A percentile compares a stretch with the other conserved stretches of the same genome.
Conservation (phyloP, 2,888 invertebrate genomes). For the Terebella lapidaria region DNA sequence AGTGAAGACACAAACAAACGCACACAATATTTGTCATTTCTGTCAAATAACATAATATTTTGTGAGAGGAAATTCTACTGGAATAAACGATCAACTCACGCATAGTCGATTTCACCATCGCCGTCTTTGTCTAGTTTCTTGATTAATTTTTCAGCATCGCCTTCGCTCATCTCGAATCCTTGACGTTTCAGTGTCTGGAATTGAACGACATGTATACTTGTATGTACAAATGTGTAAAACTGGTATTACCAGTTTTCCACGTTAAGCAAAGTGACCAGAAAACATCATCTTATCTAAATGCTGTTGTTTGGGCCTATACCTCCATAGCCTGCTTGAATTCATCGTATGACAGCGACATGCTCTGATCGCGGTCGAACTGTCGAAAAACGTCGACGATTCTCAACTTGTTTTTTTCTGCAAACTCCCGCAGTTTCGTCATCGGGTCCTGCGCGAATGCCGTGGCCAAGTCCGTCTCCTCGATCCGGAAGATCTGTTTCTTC, state of each 20-base stretch:
- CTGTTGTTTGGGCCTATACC: constrained; percentile 24
- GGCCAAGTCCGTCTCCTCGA: neutral
- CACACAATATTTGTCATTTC: too few relatives aligned
- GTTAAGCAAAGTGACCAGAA: too few relatives aligned
- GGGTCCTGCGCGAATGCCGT: constrained; percentile 34
- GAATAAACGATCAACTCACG: too few relatives aligned
- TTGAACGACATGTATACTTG: too few relatives aligned
- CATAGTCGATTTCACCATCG: constrained; percentile 37
- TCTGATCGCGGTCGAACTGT: constrained; percentile 45
- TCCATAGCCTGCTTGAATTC: constrained; percentile 37
- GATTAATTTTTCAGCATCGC: constrained; percentile 32
- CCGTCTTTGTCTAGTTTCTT: constrained; percentile 34
- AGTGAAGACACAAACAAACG: too few relatives aligned
- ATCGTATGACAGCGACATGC: constrained; percentile 30
- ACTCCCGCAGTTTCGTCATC: constrained; percentile 36
- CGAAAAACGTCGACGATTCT: constrained; percentile 43
- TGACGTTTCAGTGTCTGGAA: constrained; percentile 1
- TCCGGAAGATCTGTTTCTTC: constrained; percentile 7
- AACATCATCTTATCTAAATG: neutral
- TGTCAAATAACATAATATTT: too few relatives aligned
- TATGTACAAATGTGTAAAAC: too few relatives aligned
- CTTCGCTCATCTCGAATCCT: constrained; percentile 32
- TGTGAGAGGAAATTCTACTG: too few relatives aligned
- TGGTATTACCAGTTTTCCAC: too few relatives aligned
- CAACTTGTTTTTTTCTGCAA: constrained; percentile 31